These are phyloP conservation scores for Barypeithes pellucidus DNA, from an alignment of 2,888 invertebrate species.

Conservation along the genomic window DNA sequence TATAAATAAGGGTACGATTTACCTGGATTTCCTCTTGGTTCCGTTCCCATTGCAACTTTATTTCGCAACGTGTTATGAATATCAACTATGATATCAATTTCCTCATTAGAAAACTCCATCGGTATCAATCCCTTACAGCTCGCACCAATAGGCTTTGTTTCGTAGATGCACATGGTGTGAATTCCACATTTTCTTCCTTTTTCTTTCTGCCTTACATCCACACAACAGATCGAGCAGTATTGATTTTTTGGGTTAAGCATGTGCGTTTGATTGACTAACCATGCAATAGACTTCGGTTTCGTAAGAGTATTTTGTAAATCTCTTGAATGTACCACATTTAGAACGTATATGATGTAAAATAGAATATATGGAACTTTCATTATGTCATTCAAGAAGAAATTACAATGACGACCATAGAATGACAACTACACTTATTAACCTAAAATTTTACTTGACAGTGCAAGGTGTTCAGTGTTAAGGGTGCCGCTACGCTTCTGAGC, in stretches of 20 bases:
- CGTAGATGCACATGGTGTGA: slow-evolving; percentile 64
- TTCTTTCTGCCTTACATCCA: slow-evolving; percentile 58
- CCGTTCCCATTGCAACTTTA: slow-evolving; percentile 66
- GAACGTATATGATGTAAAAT: background rate
- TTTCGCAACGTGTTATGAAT: slow-evolving; percentile 70
- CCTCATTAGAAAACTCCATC: slow-evolving; percentile 63
- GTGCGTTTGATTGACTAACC: slow-evolving; percentile 51
- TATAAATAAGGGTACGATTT: background rate
- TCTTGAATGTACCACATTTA: background rate
- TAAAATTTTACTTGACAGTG: background rate
- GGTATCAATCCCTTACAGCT: slow-evolving; percentile 61
- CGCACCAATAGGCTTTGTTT: slow-evolving; percentile 56
- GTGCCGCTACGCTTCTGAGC: too few relatives aligned
- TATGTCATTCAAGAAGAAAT: background rate
- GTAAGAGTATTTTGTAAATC: slow-evolving; percentile 27
- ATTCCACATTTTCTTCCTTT: slow-evolving; percentile 63
- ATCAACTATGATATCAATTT: slow-evolving; percentile 68
- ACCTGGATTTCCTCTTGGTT: slow-evolving; percentile 64
- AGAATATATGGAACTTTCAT: background rate
- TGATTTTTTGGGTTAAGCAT: slow-evolving; percentile 53
- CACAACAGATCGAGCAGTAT: slow-evolving; percentile 64
- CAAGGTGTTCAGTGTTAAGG: too few relatives aligned
- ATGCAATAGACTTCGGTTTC: slow-evolving; percentile 46
- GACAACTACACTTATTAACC: background rate
- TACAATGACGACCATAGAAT: background rate